Conservation (phyloP, 1,140 invertebrate species). For the Megalopta genalis region DNA sequence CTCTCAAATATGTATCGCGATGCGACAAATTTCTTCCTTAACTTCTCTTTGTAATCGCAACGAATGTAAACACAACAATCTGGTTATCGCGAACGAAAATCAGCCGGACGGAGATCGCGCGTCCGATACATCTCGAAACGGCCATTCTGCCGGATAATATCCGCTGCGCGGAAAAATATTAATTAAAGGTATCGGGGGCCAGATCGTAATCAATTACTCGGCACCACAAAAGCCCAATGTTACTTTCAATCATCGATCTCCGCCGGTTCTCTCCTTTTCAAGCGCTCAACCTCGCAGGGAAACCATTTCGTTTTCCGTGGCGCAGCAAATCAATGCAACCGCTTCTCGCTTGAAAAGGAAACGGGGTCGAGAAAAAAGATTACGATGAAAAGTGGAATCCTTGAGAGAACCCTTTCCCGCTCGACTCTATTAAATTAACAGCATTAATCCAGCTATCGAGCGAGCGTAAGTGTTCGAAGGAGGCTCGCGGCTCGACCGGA, state of each 20-base stretch:
- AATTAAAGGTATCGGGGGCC: too few relatives aligned
- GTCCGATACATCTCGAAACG: too few relatives aligned
- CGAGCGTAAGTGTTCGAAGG: neutral
- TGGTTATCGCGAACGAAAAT: too few relatives aligned
- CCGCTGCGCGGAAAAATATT: too few relatives aligned
- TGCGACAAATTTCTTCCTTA: too few relatives aligned
- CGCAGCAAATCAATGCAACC: neutral
- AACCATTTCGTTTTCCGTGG: neutral
- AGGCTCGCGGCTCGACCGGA: neutral
- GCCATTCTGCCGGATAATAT: neutral
- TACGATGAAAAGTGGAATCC: neutral
- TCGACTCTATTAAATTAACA: constrained; percentile 41
- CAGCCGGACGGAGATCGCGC: too few relatives aligned
- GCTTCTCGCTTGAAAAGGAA: neutral
- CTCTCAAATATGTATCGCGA: too few relatives aligned
- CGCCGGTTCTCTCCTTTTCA: neutral
- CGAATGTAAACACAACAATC: too few relatives aligned
- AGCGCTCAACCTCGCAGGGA: too few relatives aligned
- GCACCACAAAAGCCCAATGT: neutral
- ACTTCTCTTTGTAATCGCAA: too few relatives aligned
- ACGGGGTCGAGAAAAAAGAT: neutral
- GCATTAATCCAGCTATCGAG: constrained; percentile 36
- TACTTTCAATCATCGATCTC: neutral
- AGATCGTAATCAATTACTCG: neutral
- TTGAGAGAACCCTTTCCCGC: constrained; percentile 9